phyloP scores from a whole-genome alignment of 2,113 vertebrate species.

The Lamprologus lemairii region DNA sequence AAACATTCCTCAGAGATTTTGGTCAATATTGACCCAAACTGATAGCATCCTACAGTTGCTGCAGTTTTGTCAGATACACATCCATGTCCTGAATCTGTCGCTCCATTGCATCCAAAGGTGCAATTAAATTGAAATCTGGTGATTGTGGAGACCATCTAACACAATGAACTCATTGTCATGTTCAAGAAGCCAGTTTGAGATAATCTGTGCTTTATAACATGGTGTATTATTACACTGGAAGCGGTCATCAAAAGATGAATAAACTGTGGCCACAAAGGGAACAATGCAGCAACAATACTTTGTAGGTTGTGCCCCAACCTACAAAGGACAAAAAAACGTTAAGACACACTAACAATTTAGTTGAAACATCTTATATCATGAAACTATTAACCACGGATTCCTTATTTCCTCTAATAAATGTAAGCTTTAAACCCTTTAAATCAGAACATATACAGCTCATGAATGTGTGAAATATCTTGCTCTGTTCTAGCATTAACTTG shows the following conservation, averaged over 20 bases:
- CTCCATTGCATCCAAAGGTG: neutral
- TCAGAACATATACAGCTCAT: neutral
- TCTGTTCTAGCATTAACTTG: neutral
- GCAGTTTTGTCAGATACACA: neutral
- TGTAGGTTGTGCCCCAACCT: neutral
- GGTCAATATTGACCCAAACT: neutral
- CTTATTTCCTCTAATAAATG: neutral
- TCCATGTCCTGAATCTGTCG: neutral
- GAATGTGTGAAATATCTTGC: neutral
- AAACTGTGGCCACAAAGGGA: neutral
- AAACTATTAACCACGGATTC: neutral
- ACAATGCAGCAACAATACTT: neutral
- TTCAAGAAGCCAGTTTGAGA: neutral
- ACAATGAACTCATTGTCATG: neutral
- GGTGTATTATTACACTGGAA: neutral
- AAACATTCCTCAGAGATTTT: neutral
- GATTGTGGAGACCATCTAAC: neutral
- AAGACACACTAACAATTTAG: neutral
- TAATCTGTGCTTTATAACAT: neutral
- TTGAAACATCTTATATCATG: neutral
- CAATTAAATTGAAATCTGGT: neutral
- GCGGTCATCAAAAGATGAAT: neutral
- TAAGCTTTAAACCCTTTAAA: neutral
- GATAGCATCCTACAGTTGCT: neutral
- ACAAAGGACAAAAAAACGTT: neutral